Evolutionary conservation across 1,140 invertebrate genomes (phyloP), one percentile per base, ranked within the genome.

Genomic region (Drosophila aff.): DNA sequence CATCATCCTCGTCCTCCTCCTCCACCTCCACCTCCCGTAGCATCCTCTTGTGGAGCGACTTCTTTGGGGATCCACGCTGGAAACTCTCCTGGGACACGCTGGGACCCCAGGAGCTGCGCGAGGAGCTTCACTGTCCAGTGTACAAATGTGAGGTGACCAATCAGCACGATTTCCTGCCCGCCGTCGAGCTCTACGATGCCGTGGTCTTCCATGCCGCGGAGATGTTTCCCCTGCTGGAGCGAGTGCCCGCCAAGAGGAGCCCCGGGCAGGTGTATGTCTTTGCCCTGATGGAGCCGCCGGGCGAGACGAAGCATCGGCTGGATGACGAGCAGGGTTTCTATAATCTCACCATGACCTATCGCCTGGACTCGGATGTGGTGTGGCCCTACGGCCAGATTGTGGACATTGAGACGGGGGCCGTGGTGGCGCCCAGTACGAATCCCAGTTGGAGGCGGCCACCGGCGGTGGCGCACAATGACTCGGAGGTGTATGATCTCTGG

Each of bases 361-460:
- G 96, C 18, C 82, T 94, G 26, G 96, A 96, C 82, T 95, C 95
- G 23, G 95, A 95, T 75, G 93, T 96, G 28, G 92, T 94, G 0
- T 93, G 94, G 57, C 94, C 95, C n/a, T 96, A 96, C 75, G 94
- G 93, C 21, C 93, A 93, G 63, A 4, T 95, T 36, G 38, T 78
- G 26, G 92, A 93, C 57, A 53, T 49, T 1, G 63, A 85, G 44
- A 92, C 81, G 0, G 77, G 76, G 1, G 66, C 77, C 4, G 43
- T 60, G 8, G 68, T 93, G 10, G 81, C 93, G 8, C 91, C 92
- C 11, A 53, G 60, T 16, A 1, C 10, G 0, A 33, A 59, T 3
- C 74, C 81, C 0, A 40, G 65, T n/a, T 92, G 92, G 92, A 63
- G 92, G 2, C 8, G 63, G 1, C 73, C 75, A 0, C 75, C 78